Percentiles rank a stretch among this genome's conserved stretches.
Conservation (phyloP, 2,797 vertebrate genomes). For the Leptatherina wallacei region DNA sequence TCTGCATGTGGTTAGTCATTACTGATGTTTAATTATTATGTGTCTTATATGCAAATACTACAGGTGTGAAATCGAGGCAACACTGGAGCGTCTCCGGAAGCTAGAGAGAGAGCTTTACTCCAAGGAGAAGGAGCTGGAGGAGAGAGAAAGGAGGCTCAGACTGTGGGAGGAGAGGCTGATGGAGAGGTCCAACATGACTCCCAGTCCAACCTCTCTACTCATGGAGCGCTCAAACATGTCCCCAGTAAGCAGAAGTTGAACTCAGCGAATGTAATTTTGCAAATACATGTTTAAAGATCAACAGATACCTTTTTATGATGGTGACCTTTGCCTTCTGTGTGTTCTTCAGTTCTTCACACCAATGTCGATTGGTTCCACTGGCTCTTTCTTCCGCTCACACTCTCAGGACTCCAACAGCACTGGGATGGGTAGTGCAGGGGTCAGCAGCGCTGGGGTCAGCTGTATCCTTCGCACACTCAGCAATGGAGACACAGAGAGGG, state of each 20-base stretch:
- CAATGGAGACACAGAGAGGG: conserved; percentile 78
- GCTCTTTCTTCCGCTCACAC: conserved; percentile 97
- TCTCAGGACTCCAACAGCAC: conserved; percentile 97
- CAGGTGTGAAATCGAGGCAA: conserved; percentile 98
- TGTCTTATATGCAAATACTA: conserved; percentile 1
- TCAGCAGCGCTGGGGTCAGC: conserved; percentile 90
- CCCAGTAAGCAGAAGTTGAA: conserved; percentile 62
- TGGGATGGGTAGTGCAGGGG: conserved; percentile 90
- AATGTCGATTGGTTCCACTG: conserved; percentile 89
- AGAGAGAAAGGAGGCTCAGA: conserved; percentile 90
- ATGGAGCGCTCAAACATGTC: conserved; percentile 78
- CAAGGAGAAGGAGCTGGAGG: conserved; percentile 96
- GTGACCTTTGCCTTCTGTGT: conserved; percentile 56
- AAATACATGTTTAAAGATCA: neutral
- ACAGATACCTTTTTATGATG: neutral
- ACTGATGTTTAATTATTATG: neutral
- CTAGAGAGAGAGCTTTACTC: conserved; percentile 96
- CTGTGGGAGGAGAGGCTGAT: conserved; percentile 98
- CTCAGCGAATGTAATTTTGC: neutral
- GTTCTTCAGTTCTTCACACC: conserved; percentile 91
- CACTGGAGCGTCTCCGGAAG: conserved; percentile 94
- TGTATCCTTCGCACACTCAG: conserved; percentile 79
- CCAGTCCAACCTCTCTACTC: conserved; percentile 74
- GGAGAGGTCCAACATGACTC: conserved; percentile 88
- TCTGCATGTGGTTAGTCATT: neutral